Evolutionary conservation across 2,797 vertebrate species (phyloP), one percentile per base, ranked within the genome.

Genomic region (Pseudocheirus occidentalis): DNA sequence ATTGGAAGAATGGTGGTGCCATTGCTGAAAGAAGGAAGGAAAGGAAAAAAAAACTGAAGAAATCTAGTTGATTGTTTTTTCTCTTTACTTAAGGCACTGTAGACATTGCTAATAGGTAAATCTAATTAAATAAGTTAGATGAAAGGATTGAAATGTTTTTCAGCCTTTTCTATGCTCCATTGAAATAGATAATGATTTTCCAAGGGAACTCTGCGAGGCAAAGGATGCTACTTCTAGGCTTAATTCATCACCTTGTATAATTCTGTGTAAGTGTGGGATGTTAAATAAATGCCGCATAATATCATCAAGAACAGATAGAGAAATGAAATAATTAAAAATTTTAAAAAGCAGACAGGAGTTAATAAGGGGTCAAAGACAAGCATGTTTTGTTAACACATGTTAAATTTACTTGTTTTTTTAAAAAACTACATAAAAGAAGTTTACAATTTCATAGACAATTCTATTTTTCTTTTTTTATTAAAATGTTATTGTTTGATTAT

Each of bases 221-320:
- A 94, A 90, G 73, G n/a, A 66, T 93, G 6, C 9, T 81, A 81
- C 6, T 46, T 96, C 96, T 95, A 92, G 90, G 89, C 40, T 14
- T 89, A 93, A 0, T 1, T 62, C 56, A 12, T 31, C 28, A 92
- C 91, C 28, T 53, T 94, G 93, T 93, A 97, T 66, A 93, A 40
- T 91, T 87, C 18, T 87, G 5, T 55, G 94, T 31, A 57, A 9
- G 92, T 4, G 66, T 5, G 81, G 29, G 3, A 46, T 46, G 24
- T n/a, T 90, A 87, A 54, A 87, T 50, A 55, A 94, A 90, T 93
- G 90, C 91, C 59, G 94, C 27, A 46, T 92, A 59, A 0, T 58
- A 91, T 90, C 40, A 28, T 87, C 21, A 87, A 87, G 3, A 87
- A 34, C 40, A 87, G 21, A 81, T 81, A 13, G 21, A 87, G 21